Evolutionary conservation across 2,113 vertebrate genomes (phyloP).

Genomic region (Fulmarus glacialis): DNA sequence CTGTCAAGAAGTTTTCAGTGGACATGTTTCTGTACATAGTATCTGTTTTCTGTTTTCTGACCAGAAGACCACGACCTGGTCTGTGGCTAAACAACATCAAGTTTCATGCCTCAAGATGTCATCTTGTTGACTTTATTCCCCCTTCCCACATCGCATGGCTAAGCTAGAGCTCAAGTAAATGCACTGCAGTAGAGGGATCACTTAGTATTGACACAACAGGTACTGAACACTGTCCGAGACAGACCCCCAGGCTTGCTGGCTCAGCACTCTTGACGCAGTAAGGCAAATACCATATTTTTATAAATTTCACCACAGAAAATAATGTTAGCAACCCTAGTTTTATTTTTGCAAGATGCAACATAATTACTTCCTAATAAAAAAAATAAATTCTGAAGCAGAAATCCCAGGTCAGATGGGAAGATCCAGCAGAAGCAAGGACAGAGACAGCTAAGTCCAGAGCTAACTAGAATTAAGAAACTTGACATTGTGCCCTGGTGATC

Average conservation of each 20-base stretch:
- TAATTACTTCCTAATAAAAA: background rate
- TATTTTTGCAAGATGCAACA: background rate
- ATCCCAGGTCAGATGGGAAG: background rate
- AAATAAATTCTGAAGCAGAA: background rate
- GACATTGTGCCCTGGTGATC: background rate
- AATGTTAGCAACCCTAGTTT: background rate
- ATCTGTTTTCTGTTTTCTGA: background rate
- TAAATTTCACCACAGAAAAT: background rate
- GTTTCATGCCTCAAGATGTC: background rate
- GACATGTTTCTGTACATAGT: background rate
- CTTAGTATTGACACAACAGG: background rate
- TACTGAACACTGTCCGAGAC: background rate
- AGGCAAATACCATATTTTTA: background rate
- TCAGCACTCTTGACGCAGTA: background rate
- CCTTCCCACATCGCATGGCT: background rate
- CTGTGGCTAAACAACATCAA: background rate
- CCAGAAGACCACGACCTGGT: background rate
- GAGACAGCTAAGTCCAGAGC: background rate
- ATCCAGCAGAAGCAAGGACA: background rate
- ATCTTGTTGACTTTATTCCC: background rate
- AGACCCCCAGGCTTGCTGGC: background rate
- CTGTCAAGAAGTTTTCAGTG: background rate
- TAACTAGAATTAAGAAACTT: background rate
- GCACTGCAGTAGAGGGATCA: background rate
- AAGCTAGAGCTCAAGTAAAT: background rate